These are phyloP conservation scores for Lophotriccus pileatus DNA, from an alignment of 2,797 vertebrate species.

Conservation along the genomic window DNA sequence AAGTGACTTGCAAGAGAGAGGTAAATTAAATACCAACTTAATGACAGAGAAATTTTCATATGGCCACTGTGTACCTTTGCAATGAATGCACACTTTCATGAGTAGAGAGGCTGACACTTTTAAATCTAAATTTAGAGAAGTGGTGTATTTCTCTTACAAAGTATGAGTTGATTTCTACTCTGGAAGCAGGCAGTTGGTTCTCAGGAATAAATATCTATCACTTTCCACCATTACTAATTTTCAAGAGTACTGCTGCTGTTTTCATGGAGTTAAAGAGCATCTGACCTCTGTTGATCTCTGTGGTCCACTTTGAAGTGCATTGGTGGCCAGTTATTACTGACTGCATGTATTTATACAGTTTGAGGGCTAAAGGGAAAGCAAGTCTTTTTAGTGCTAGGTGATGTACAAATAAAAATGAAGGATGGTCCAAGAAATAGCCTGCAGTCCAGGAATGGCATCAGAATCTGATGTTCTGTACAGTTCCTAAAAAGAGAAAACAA, in stretches of 20 bases:
- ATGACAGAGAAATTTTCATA: not conserved
- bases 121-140: conserved; percentile 30
- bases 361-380: conserved; percentile 4
- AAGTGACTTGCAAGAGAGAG: not conserved
- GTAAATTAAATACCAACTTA: not conserved
- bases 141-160: conserved; percentile 3
- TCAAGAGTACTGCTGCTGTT: not conserved
- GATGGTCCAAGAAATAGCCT: not conserved
- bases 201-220: conserved; percentile 24
- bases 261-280: not conserved
- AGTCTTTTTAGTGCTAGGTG: not conserved
- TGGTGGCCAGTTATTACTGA: conserved; percentile 3
- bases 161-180: not conserved
- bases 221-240: not conserved
- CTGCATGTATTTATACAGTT: not conserved
- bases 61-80: not conserved
- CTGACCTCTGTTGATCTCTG: conserved; percentile 45
- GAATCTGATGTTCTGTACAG: not conserved
- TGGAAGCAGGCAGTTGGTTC: not conserved
- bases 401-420: conserved; percentile 16
- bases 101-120: not conserved
- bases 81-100: conserved; percentile 31
- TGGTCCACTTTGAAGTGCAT: conserved; percentile 24
- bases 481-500: conserved; percentile 38
- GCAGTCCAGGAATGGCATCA: not conserved